Evolutionary conservation across 2,113 vertebrate species (phyloP).

Genomic region (Urocynchramus pylzowi): DNA sequence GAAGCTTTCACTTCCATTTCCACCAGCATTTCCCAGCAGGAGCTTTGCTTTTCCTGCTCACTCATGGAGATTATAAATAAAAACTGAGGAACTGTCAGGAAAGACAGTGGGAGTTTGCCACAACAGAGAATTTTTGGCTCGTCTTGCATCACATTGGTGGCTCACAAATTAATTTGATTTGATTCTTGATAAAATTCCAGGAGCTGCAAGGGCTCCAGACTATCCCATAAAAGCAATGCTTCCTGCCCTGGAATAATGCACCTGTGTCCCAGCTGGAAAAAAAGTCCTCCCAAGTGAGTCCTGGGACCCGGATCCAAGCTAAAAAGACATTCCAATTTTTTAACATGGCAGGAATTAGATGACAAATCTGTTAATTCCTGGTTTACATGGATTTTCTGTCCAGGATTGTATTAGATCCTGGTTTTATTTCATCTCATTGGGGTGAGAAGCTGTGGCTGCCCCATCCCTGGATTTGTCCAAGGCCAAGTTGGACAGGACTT

Average conservation of each 20-base stretch:
- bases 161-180: background rate
- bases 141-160: background rate
- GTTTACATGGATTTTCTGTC: background rate
- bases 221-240: background rate
- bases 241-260: background rate
- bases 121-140: background rate
- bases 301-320: too few species aligned
- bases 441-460: background rate
- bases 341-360: background rate
- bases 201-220: background rate
- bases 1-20: background rate
- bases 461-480: background rate
- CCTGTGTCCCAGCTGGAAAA: background rate
- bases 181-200: background rate
- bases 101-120: background rate
- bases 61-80: background rate
- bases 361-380: background rate
- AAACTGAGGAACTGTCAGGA: background rate
- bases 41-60: background rate
- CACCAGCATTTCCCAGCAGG: background rate
- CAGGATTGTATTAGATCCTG: background rate
- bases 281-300: background rate
- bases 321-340: background rate
- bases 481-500: fast-evolving
- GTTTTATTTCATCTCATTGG: background rate